A percentile compares a stretch with the other conserved stretches of the same genome.
Evolutionary conservation across 2,113 vertebrate species (phyloP).

Genomic region (Eolophus roseicapilla): DNA sequence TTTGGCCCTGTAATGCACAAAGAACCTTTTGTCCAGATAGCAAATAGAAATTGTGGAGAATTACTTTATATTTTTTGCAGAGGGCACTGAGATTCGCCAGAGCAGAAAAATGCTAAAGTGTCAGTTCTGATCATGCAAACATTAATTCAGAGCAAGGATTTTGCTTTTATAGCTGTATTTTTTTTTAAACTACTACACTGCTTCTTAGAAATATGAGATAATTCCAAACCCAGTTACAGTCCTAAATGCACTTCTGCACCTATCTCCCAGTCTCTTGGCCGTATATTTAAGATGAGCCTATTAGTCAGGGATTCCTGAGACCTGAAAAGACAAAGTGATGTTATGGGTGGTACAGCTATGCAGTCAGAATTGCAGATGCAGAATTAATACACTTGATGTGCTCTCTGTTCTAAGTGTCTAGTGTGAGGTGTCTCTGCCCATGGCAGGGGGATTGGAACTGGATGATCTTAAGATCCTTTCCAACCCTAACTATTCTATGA

Average conservation of each 20-base stretch:
- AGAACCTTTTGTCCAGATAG: slow-evolving; percentile 22
- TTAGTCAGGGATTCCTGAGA: not conserved
- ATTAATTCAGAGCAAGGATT: slow-evolving; percentile 3
- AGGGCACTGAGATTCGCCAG: not conserved
- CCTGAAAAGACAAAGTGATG: not conserved
- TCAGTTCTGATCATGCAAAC: slow-evolving; percentile 9
- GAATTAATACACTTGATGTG: not conserved
- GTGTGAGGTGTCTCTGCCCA: not conserved
- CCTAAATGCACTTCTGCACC: not conserved
- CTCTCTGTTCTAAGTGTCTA: not conserved
- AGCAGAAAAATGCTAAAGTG: not conserved
- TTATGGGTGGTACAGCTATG: not conserved
- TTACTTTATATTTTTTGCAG: not conserved
- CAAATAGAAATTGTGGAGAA: not conserved
- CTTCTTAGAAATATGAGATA: not conserved
- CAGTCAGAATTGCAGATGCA: not conserved
- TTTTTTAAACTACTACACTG: not conserved
- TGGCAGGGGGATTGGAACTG: not conserved
- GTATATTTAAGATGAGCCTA: not conserved
- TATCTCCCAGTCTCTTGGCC: not conserved
- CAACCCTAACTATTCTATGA: not conserved
- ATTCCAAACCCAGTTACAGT: not conserved
- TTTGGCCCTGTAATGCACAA: slow-evolving; percentile 26
- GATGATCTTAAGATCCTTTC: not conserved
- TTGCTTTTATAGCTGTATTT: not conserved